These are phyloP conservation scores for Bellardia pandia DNA, from an alignment of 2,888 invertebrate genomes.

Conservation along the genomic window DNA sequence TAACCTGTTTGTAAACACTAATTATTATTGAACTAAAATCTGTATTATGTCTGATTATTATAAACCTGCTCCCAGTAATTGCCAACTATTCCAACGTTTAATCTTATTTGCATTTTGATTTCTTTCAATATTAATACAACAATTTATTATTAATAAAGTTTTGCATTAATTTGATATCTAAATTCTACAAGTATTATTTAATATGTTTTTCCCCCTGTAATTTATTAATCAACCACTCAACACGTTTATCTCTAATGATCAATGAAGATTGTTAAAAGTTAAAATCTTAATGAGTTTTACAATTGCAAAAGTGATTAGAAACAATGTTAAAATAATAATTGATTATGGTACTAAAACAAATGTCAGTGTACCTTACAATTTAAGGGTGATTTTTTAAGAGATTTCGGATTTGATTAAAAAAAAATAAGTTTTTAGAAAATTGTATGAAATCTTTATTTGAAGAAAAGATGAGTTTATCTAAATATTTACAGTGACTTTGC, in stretches of 20 bases:
- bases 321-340: neutral
- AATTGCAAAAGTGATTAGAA: neutral
- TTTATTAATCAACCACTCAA: constrained; percentile 12
- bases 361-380: too few relatives aligned
- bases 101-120: neutral
- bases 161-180: constrained; percentile 21
- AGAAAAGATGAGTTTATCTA: too few relatives aligned
- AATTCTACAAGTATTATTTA: constrained; percentile 12
- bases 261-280: constrained; percentile 7
- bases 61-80: neutral
- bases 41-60: neutral
- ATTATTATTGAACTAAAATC: neutral
- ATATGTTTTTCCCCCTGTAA: neutral
- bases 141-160: neutral
- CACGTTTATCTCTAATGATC: neutral
- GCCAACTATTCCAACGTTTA: neutral
- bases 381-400: too few relatives aligned
- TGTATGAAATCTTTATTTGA: too few relatives aligned
- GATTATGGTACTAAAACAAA: too few relatives aligned
- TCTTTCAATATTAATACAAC: too few relatives aligned
- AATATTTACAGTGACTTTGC: too few relatives aligned
- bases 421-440: too few relatives aligned
- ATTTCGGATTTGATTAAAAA: too few relatives aligned
- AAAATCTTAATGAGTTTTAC: neutral
- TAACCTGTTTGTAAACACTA: neutral